Base-by-base conservation (phyloP, 2,113 vertebrate species). In the Chinchilla lanigera region DNA sequence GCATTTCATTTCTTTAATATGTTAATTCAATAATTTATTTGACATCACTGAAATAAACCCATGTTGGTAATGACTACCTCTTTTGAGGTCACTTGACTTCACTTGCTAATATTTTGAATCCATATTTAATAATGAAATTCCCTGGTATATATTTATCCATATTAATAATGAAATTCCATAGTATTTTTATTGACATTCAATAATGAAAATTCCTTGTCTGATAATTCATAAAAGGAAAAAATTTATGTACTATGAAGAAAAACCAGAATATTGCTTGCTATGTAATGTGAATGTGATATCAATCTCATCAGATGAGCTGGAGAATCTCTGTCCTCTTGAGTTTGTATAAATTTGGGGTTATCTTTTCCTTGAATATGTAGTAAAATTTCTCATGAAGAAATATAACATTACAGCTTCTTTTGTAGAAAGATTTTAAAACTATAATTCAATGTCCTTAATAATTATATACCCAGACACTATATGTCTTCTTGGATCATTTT, bases 401-500 rank as follows among this genome's bases (percentile, higher is more conserved):
- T 54, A 44, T 91, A 38, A 93, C 22, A 16, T 38, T 60, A 26
- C 1, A 89, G 5, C 38, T 54, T 89, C 69, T 24, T 81, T 78
- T 71, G 0, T 89, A 47, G 47, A 93, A 96, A 85, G 8, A 71
- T 85, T 58, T 93, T 81, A 26, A 58, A 52, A 86, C 14, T 82
- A 20, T 67, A 83, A 78, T 54, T 95, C 54, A 80, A 73, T 19
- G 78, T 89, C 87, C 44, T 63, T 81, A 91, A 91, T 75, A 41
- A 90, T 28, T 87, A 63, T 47, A 65, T 58, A 85, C 10, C 19
- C 28, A 54, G 19, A 56, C 12, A 78, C 47, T 80, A 0, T 83
- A 93, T 67, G 81, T 84, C n/a, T 93, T 97, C 75, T 69, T 56
- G 22, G 11, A 35, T 93, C 44, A 69, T 56, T 85, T 95, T 95